Evolutionary conservation across 2,888 invertebrate species (phyloP), one percentile per base, ranked within the genome.

Genomic region (Pristionchus mayeri): DNA sequence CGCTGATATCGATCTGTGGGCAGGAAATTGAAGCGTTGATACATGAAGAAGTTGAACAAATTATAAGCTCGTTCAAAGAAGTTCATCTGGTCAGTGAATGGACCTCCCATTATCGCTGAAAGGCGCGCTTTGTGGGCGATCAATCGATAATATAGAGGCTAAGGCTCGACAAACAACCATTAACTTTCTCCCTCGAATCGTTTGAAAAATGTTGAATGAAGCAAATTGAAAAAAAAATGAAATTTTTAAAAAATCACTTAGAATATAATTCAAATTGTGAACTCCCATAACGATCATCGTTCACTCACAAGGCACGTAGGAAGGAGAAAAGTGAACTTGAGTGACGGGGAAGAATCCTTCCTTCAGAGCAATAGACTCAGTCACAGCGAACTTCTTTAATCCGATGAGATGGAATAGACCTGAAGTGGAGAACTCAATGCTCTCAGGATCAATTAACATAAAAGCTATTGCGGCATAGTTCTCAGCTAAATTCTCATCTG

Each of bases 321-420:
- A 87, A 11, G 88, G 88, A 30, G 86, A 82, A 50, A 85, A 71
- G 0, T 87, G 87, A 6, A 87, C 84, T 27, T 88, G 88, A 30
- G 87, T 87, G n/a, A 86, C 84, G 24, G 84, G 30, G 9, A 86
- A 85, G 3, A 86, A 87, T 44, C 87, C 87, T 67, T 88, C 88
- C 27, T 54, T 52, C 16, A 79, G 44, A 0, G 79, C 79, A 21
- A 79, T 52, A 7, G 79, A 79, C 21, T 79, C 79, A 34, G 79
- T 79, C 7, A 78, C 30, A 16, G 52, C 78, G 27, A 50, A 78
- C 18, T 78, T 78, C 37, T 78, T 52, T 11, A 79, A 37, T 54
- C 79, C 79, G 21, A 79, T 24, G 34, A 79, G 54, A 52, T 79
- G 79, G 37, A 79, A 79, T 9, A 79, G 79, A 54, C 79, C 54